Evolutionary conservation across 2,797 vertebrate species (phyloP), one percentile per base, ranked within the genome.

Genomic region (Tiaroga cobitis): DNA sequence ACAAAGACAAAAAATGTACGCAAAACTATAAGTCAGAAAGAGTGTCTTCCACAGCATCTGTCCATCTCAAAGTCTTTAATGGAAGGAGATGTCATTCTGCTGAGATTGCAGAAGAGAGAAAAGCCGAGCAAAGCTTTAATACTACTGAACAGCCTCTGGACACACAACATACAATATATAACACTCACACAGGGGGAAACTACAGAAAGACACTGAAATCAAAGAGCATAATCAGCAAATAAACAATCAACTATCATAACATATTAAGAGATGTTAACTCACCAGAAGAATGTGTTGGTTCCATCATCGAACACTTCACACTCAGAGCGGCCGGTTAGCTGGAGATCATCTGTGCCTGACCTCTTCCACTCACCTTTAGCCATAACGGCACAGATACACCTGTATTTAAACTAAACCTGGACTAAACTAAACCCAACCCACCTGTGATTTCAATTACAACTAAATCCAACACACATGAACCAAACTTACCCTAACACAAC

Each of bases 221-320:
- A 10, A 69, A 63, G 7, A 19, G 37, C 37, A 69, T 11, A 70
- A 67, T 15, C 43, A 51, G 39, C 16, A 51, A n/a, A 46, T 49
- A n/a, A n/a, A n/a, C 19, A 59, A 72, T 29, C 3, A 56, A 74
- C 24, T 1, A 11, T 6, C 5, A n/a, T 11, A 5, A 34, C 2
- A 34, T 18, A 3, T 46, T 15, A 49, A 84, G 21, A 24, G 54
- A 13, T 10, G 7, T 43, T 18, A 16, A 18, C 79, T 86, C 32
- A 88, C 97, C 98, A 99, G 95, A 99, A 99, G 92, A 98, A 99
- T 32, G 98, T 99, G 96, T 98, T 98, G 91, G 98, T 99, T 77
- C 98, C 98, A 87, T 99, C 98, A 92, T 99, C 98, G 68, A 94
- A 99, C 34, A 99, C 98, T 78, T 99, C 97, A 59, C 96, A 96